Evolutionary conservation across 1,140 invertebrate genomes (phyloP).

Genomic region (Aphelinus certus): DNA sequence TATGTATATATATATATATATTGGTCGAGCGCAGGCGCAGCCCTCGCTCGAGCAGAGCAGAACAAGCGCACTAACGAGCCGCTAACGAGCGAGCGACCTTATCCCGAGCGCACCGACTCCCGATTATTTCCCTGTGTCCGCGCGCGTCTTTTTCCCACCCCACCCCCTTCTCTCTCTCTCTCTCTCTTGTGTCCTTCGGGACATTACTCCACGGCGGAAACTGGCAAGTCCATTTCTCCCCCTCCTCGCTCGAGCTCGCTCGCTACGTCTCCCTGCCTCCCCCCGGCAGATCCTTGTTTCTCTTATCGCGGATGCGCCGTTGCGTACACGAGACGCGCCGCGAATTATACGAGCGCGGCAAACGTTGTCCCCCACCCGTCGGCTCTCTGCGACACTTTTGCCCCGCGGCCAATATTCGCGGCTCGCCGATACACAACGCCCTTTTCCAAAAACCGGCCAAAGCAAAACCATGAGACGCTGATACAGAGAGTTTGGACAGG

Average conservation of each 20-base stretch:
- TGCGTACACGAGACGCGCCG: background rate
- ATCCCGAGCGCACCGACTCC: background rate
- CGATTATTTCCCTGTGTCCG: slow-evolving; percentile 19
- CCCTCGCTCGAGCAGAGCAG: background rate
- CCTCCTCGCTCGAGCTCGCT: no score
- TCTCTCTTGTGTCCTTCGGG: slow-evolving; percentile 14
- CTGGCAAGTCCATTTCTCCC: slow-evolving; percentile 18
- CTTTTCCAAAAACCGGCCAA: no score
- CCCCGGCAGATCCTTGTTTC: background rate
- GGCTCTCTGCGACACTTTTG: slow-evolving; percentile 5
- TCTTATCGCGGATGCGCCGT: slow-evolving; percentile 3
- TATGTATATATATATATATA: no score
- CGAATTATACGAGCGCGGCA: background rate
- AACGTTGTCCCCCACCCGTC: background rate
- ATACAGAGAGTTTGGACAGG: no score
- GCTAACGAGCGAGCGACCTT: slow-evolving; percentile 39
- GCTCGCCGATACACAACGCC: no score
- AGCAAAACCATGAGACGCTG: no score
- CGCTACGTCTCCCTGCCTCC: no score
- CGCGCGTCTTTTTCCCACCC: background rate
- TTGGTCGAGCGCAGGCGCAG: no score
- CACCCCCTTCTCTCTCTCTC: no score
- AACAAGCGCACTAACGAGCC: slow-evolving; percentile 32
- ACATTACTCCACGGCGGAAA: slow-evolving; percentile 8
- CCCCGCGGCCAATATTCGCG: no score